A percentile compares a stretch with the other conserved stretches of the same genome.
Evolutionary conservation across 1,140 invertebrate genomes (phyloP).

Genomic region (Triops cancriformis): DNA sequence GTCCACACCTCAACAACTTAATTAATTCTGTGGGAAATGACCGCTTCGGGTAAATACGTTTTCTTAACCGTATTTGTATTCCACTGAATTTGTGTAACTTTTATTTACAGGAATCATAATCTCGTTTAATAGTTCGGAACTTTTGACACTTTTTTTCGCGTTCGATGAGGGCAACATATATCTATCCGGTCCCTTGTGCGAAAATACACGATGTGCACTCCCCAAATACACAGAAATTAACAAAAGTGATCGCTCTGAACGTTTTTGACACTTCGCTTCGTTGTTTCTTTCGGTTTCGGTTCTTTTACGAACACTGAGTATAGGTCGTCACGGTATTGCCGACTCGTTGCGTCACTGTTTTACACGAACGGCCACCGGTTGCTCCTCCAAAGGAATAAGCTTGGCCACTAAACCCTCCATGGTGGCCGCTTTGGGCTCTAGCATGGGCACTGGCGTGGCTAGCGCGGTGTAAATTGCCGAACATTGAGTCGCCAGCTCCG

Average conservation of each 20-base stretch:
- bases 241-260: neutral
- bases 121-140: neutral
- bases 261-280: too few relatives aligned
- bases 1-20: too few relatives aligned
- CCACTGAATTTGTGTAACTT: neutral
- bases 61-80: too few relatives aligned
- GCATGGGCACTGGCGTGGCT: neutral
- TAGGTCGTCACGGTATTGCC: constrained; percentile 36
- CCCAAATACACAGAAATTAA: neutral
- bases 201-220: neutral
- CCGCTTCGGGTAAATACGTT: too few relatives aligned
- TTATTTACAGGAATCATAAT: constrained; percentile 7
- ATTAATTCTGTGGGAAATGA: too few relatives aligned
- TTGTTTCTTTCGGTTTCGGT: too few relatives aligned
- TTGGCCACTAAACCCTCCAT: neutral
- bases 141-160: constrained; percentile 2
- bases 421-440: neutral
- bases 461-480: constrained; percentile 5
- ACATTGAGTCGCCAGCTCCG: constrained; percentile 18
- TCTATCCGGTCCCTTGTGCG: neutral
- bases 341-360: constrained; percentile 34
- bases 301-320: constrained; percentile 34
- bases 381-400: neutral
- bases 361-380: constrained; percentile 30
- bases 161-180: neutral